Evolutionary conservation across 2,888 invertebrate species (phyloP).

Genomic region (Ochlodes sylvanus): DNA sequence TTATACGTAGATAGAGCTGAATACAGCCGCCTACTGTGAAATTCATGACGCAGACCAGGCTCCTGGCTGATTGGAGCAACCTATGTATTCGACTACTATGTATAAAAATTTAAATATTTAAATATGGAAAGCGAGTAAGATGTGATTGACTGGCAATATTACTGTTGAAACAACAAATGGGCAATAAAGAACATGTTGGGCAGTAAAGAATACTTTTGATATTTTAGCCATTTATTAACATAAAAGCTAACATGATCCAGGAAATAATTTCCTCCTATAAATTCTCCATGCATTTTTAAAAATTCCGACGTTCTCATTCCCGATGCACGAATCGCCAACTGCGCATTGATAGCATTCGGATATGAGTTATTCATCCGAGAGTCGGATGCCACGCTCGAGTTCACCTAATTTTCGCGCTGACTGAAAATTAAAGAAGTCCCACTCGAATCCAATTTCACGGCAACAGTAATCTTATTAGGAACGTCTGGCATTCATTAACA

Average conservation of each 20-base stretch:
- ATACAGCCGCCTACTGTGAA: slow-evolving; percentile 66
- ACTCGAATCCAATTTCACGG: slow-evolving; percentile 80
- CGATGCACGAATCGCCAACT: slow-evolving; percentile 33
- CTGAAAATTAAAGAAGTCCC: slow-evolving; percentile 82
- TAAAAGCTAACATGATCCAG: slow-evolving; percentile 5
- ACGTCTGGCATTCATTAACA: slow-evolving; percentile 82
- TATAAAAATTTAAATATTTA: slow-evolving; percentile 41
- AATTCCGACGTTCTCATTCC: slow-evolving; percentile 17
- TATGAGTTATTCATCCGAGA: slow-evolving; percentile 39
- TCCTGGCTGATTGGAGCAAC: slow-evolving; percentile 72
- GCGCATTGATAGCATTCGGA: slow-evolving; percentile 31
- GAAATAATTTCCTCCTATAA: slow-evolving; percentile 33
- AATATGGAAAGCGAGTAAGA: slow-evolving; percentile 35
- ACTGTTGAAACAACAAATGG: slow-evolving; percentile 19
- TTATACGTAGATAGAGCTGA: slow-evolving; percentile 51
- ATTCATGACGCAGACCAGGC: slow-evolving; percentile 72
- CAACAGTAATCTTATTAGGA: slow-evolving; percentile 81
- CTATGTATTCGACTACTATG: slow-evolving; percentile 57
- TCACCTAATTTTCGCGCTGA: slow-evolving; percentile 75
- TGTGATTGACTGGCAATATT: slow-evolving; percentile 14
- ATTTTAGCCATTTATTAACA: slow-evolving; percentile 14
- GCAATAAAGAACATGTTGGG: slow-evolving; percentile 4
- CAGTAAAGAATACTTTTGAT: slow-evolving; percentile 7
- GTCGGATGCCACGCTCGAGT: slow-evolving; percentile 56
- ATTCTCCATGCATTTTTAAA: slow-evolving; percentile 36